Evolutionary conservation across 2,113 vertebrate genomes (phyloP).

Genomic region (Nerophis ophidion): DNA sequence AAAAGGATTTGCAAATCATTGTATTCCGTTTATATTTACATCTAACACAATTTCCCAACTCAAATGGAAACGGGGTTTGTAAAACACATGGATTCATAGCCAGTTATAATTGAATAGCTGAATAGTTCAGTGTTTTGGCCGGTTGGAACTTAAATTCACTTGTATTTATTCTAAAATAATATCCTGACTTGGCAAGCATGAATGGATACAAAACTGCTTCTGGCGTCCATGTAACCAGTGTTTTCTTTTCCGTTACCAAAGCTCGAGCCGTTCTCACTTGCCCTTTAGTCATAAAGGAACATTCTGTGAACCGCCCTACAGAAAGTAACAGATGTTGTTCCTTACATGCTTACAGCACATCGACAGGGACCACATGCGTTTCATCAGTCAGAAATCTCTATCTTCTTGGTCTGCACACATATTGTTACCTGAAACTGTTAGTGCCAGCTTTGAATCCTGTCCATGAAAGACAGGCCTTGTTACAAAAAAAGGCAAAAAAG

Average conservation of each 20-base stretch:
- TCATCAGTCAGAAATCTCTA: conserved; percentile 23
- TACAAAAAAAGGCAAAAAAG: conserved; percentile 10
- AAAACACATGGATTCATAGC: too few relatives aligned
- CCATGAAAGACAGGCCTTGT: conserved; percentile 53
- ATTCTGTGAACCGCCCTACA: not conserved
- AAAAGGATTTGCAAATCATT: too few relatives aligned
- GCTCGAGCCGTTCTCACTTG: not conserved
- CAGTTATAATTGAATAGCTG: too few relatives aligned
- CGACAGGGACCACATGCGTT: conserved; percentile 22
- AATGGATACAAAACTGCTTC: not conserved
- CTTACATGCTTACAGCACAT: not conserved
- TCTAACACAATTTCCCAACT: too few relatives aligned
- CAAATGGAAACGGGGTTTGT: too few relatives aligned
- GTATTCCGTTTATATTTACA: too few relatives aligned
- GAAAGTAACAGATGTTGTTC: not conserved
- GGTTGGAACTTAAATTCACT: too few relatives aligned
- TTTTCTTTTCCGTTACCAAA: not conserved
- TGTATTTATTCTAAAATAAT: too few relatives aligned
- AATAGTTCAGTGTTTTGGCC: too few relatives aligned
- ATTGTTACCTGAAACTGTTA: conserved; percentile 49
- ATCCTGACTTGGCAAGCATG: too few relatives aligned
- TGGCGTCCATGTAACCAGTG: not conserved
- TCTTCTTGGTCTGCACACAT: conserved; percentile 13
- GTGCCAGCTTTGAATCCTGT: conserved; percentile 38
- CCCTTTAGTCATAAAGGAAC: not conserved